A percentile compares a stretch with the other conserved stretches of the same genome.
These are phyloP conservation scores for Mugil cephalus DNA, from an alignment of 2,113 vertebrate species.

Conservation along the genomic window DNA sequence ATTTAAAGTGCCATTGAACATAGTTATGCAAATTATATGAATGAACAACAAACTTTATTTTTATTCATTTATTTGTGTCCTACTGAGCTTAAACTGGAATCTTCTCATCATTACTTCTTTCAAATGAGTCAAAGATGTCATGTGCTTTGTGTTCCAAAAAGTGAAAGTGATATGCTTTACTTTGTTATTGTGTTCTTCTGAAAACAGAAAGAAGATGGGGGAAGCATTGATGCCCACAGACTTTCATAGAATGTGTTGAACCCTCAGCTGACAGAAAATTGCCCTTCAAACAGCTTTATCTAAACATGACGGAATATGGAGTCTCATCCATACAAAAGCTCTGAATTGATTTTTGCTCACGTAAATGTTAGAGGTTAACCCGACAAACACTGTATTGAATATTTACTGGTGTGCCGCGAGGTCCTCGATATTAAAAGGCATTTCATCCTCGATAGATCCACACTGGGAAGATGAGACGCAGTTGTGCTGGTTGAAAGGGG, in stretches of 20 bases:
- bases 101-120: too few relatives aligned
- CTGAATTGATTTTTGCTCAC: slow-evolving; percentile 25
- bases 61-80: too few relatives aligned
- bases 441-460: slow-evolving; percentile 8
- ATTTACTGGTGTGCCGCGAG: slow-evolving; percentile 13
- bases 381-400: slow-evolving; percentile 31
- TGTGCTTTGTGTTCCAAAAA: too few relatives aligned
- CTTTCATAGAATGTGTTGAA: background rate
- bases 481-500: slow-evolving; percentile 5
- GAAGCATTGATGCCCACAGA: background rate
- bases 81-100: too few relatives aligned
- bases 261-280: background rate
- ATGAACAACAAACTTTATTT: too few relatives aligned
- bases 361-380: slow-evolving; percentile 56
- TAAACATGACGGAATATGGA: slow-evolving; percentile 26
- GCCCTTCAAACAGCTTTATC: slow-evolving; percentile 11
- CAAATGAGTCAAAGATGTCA: too few relatives aligned
- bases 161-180: too few relatives aligned
- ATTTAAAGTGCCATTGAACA: too few relatives aligned
- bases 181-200: too few relatives aligned
- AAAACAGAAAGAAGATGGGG: slow-evolving; percentile 7
- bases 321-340: slow-evolving; percentile 21
- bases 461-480: slow-evolving; percentile 17
- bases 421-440: slow-evolving; percentile 20
- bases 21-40: too few relatives aligned